Evolutionary conservation across 2,888 invertebrate species (phyloP).

Genomic region (Patella ulyssiponensis): DNA sequence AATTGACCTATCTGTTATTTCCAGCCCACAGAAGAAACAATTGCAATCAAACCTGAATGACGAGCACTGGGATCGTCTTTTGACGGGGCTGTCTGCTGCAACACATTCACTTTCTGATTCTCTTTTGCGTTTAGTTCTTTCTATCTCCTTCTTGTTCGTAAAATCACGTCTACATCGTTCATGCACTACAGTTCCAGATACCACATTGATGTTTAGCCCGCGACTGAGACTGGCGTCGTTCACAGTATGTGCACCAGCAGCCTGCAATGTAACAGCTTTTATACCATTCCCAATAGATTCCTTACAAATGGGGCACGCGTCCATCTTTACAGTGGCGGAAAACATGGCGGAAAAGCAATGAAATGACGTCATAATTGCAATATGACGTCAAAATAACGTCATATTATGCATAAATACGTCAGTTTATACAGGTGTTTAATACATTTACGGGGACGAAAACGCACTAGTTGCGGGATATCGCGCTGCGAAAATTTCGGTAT

Average conservation of each 20-base stretch:
- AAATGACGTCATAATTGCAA: no score
- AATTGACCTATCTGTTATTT: no score
- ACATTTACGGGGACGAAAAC: no score
- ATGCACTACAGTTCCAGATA: neutral
- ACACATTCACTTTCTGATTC: neutral
- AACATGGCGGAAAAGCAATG: no score
- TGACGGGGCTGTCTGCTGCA: neutral
- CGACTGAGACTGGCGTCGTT: neutral
- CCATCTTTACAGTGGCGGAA: neutral
- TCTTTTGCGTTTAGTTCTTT: neutral
- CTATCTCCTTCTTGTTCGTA: neutral
- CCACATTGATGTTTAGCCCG: neutral
- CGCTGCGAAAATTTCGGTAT: no score
- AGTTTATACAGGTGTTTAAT: no score
- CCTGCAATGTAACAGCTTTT: neutral
- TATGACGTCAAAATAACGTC: no score
- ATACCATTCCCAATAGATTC: neutral
- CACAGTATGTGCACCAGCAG: neutral
- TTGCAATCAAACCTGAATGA: no score
- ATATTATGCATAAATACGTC: no score
- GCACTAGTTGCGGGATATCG: no score
- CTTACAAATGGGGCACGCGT: neutral
- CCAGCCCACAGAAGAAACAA: no score
- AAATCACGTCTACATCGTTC: neutral
- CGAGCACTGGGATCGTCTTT: no score